A percentile compares a stretch with the other conserved stretches of the same genome.
phyloP scores from a whole-genome alignment of 2,797 vertebrate genomes.

The Scarus forsteni region DNA sequence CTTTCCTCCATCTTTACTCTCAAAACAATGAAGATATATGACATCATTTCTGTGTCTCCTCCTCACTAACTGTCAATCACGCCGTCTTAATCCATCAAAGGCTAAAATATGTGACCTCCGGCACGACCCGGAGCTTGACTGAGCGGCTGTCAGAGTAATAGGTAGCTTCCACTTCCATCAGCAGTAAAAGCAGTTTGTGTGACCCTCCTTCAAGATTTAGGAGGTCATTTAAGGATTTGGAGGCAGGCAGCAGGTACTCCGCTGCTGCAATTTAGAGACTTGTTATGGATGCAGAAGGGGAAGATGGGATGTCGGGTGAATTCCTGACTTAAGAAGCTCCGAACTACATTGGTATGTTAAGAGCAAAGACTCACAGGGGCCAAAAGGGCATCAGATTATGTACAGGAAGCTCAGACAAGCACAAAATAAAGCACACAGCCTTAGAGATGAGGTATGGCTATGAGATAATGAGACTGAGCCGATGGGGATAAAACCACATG shows the following conservation, averaged over 20 bases:
- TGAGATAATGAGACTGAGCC: too few relatives aligned
- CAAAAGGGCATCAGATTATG: conserved; percentile 26
- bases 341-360: conserved; percentile 58
- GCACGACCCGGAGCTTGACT: conserved; percentile 23
- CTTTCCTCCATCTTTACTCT: background rate
- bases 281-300: conserved; percentile 61
- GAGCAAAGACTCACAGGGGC: conserved; percentile 42
- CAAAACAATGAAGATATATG: conserved; percentile 1
- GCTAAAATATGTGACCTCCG: conserved; percentile 44
- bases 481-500: too few relatives aligned
- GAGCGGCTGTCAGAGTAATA: conserved; percentile 51
- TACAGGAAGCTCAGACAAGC: conserved; percentile 34
- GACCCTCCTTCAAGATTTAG: conserved; percentile 62
- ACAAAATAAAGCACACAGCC: conserved; percentile 1
- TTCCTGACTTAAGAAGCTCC: conserved; percentile 51
- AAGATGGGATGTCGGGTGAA: conserved; percentile 52
- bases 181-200: conserved; percentile 16
- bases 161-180: conserved; percentile 52
- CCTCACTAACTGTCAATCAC: conserved; percentile 36
- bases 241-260: conserved; percentile 33
- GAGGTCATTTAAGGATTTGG: conserved; percentile 65
- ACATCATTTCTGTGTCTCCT: conserved; percentile 11
- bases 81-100: conserved; percentile 33
- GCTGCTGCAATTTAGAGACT: conserved; percentile 41
- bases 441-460: background rate